Base-by-base conservation (phyloP, 2,113 vertebrate genomes). In the Plecotus auritus region DNA sequence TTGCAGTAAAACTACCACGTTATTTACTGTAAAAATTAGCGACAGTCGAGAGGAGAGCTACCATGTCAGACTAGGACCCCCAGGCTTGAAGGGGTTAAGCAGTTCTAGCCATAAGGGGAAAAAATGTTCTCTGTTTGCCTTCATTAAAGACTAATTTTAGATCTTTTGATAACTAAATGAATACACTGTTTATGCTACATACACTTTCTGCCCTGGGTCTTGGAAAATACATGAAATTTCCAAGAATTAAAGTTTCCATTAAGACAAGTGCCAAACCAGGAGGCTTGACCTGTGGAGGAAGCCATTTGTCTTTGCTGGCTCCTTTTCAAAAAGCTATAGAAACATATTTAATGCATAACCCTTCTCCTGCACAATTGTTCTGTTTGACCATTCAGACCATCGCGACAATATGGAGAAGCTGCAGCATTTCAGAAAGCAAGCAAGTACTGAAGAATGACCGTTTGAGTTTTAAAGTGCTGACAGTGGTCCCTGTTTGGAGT, bases 221-320 rank as follows among this genome's bases (percentile, higher is more conserved):
- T 97, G 0, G 86, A 91, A 97, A 97, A 97, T 88, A 74, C 30
- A 84, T 64, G n/a, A 69, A 67, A 96, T 96, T 98, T 98, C 97
- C 97, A 97, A 97, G 97, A 98, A 98, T 97, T 96, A 80, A 98
- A 98, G 91, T 98, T 98, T 98, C 98, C 98, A 97, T 97, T 97
- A 96, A 97, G 84, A 85, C 85, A 85, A 96, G 70, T 77, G 97
- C 95, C 97, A 98, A 97, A 95, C 59, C 87, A 35, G 66, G 93
- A 96, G 96, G 78, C 49, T 91, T 47, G 88, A 97, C 94, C 82
- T 95, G 81, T 92, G 89, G 96, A 96, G 97, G 85, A 83, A 95
- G 90, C 0, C 92, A 78, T 92, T 94, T 85, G 67, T 91, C 81
- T 91, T 73, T 40, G 32, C 45, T 92, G 89, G 64, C 91, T 85